Evolutionary conservation across 1,140 invertebrate species (phyloP), one percentile per base, ranked within the genome.

Genomic region (Trichogramma pretiosum): DNA sequence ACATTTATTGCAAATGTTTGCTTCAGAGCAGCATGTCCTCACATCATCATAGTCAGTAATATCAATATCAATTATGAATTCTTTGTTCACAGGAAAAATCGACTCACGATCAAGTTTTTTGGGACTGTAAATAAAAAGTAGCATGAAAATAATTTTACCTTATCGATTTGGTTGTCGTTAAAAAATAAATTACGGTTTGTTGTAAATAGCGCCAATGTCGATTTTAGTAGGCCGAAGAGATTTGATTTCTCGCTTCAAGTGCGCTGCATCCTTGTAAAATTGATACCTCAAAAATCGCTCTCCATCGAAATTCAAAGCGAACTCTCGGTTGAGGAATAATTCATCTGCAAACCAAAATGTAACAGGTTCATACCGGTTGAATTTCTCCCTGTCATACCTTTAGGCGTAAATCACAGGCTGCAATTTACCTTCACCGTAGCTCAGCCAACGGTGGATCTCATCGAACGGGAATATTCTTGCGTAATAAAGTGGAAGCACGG

Each of bases 31-130:
- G 67, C 92, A 96, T 41, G 76, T 87, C 64, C 94, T 70, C 3
- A 98, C 81, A 62, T 93, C 89, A 80, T 98, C 93, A 76, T 98
- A 98, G 74, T 98, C 94, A 36, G 93, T 95, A 75, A 98, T 85
- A 79, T 98, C 94, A 61, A 98, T 96, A 83, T 98, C 94, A 76
- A 97, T 93, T 3, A 97, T 89, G 8, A 97, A 69, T 73, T 98
- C 94, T 66, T 89, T 86, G n/a, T n/a, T n/a, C n/a, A n/a, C n/a
- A n/a, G n/a, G n/a, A n/a, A n/a, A n/a, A n/a, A n/a, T n/a, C n/a
- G n/a, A n/a, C n/a, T n/a, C n/a, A n/a, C n/a, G n/a, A n/a, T n/a
- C n/a, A n/a, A n/a, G n/a, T n/a, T n/a, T n/a, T n/a, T n/a, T n/a
- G n/a, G n/a, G n/a, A n/a, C n/a, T n/a, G n/a, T n/a, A n/a, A n/a